Conservation (phyloP, 2,797 vertebrate species). For the Falco concolor region DNA sequence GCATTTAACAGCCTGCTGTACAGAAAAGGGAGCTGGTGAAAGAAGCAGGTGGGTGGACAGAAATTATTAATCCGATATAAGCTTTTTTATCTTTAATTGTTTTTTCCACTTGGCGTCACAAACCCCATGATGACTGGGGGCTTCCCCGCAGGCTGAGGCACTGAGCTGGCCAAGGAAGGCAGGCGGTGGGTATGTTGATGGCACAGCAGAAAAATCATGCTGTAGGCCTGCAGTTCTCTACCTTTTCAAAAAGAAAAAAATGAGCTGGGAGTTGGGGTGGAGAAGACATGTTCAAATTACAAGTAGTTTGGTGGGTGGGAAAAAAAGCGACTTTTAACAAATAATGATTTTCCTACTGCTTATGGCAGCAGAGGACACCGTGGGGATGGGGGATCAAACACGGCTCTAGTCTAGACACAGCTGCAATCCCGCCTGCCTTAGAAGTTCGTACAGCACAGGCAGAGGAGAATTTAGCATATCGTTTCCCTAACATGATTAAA, state of each 20-base stretch:
- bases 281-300: neutral
- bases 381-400: neutral
- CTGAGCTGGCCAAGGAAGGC: neutral
- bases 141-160: neutral
- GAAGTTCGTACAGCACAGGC: neutral
- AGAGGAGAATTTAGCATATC: neutral
- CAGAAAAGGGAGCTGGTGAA: neutral
- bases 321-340: neutral
- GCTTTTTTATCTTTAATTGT: neutral
- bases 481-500: neutral
- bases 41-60: neutral
- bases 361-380: neutral
- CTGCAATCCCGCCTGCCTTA: neutral
- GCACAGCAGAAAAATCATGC: neutral
- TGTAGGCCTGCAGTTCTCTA: neutral
- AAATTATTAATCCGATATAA: neutral
- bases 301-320: neutral
- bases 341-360: neutral
- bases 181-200: fast-evolving
- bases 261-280: neutral
- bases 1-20: neutral
- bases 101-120: neutral
- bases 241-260: neutral
- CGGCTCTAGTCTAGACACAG: neutral
- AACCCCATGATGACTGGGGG: neutral